A percentile compares a stretch with the other conserved stretches of the same genome.
Evolutionary conservation across 2,888 invertebrate species (phyloP).

Genomic region (Neelides folsomi): DNA sequence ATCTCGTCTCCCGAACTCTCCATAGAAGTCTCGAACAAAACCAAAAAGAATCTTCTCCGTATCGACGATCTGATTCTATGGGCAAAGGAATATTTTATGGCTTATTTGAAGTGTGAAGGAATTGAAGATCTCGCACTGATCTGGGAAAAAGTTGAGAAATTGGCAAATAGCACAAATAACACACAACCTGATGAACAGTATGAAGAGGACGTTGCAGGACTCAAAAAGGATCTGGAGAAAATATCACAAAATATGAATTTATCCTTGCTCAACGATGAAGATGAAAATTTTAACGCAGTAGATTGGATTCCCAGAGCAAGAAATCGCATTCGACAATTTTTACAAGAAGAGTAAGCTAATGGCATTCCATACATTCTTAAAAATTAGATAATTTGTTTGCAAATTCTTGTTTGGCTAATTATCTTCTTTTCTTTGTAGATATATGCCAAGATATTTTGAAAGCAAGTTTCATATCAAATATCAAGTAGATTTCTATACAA

Average conservation of each 20-base stretch:
- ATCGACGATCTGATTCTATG: conserved; percentile 26
- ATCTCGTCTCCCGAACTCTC: conserved; percentile 25
- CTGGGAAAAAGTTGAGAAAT: conserved; percentile 16
- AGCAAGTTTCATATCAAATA: conserved; percentile 83
- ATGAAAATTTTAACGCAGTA: conserved; percentile 21
- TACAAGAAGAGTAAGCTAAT: conserved; percentile 15
- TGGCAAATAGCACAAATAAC: neutral
- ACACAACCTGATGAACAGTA: conserved; percentile 1
- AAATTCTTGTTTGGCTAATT: too few species aligned
- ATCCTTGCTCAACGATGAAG: conserved; percentile 17
- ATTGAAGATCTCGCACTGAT: conserved; percentile 25
- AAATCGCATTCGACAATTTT: conserved; percentile 6
- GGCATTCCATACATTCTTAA: too few species aligned
- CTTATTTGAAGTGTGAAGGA: conserved; percentile 26
- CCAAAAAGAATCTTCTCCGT: conserved; percentile 8
- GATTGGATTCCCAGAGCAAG: conserved; percentile 18
- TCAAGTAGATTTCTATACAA: conserved; percentile 77
- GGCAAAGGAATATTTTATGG: conserved; percentile 28
- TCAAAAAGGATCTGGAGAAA: conserved; percentile 23
- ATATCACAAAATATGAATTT: conserved; percentile 19
- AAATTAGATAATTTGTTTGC: too few species aligned
- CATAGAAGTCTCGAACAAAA: conserved; percentile 17
- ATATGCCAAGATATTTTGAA: conserved; percentile 64
- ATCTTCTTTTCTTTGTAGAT: conserved; percentile 38
- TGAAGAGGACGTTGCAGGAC: conserved; percentile 17